Evolutionary conservation across 1,140 invertebrate genomes (phyloP).

Genomic region (Zophobas morio): DNA sequence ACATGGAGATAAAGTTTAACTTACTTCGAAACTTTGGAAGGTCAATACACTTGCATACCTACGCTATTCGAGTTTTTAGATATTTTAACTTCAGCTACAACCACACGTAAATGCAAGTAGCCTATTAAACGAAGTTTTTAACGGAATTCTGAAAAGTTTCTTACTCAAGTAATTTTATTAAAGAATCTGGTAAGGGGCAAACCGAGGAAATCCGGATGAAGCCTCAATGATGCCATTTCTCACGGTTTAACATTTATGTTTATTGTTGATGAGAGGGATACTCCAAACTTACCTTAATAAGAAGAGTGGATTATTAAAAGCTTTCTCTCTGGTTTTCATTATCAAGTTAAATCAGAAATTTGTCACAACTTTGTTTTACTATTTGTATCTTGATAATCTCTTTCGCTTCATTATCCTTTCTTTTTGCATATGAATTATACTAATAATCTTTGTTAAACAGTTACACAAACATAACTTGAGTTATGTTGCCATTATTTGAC

Average conservation of each 20-base stretch:
- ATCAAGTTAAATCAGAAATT: slow-evolving; percentile 17
- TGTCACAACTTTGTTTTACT: not conserved
- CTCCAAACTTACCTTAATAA: slow-evolving; percentile 6
- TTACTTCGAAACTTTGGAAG: slow-evolving; percentile 20
- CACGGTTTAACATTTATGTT: slow-evolving; percentile 23
- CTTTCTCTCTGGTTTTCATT: not conserved
- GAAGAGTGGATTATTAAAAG: slow-evolving; percentile 18
- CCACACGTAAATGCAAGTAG: slow-evolving; percentile 22
- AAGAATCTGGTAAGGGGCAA: slow-evolving; percentile 20
- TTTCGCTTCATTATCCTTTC: not conserved
- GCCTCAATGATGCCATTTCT: slow-evolving; percentile 10
- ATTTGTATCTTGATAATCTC: not conserved
- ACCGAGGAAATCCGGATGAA: slow-evolving; percentile 36
- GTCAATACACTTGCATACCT: slow-evolving; percentile 27
- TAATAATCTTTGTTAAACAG: not conserved
- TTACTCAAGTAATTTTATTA: slow-evolving; percentile 26
- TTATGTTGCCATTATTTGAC: too few species aligned
- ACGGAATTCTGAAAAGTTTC: slow-evolving; percentile 18
- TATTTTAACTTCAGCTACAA: slow-evolving; percentile 25
- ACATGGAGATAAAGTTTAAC: slow-evolving; percentile 22
- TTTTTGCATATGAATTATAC: not conserved
- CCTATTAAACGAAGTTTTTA: slow-evolving; percentile 40
- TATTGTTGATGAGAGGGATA: slow-evolving; percentile 16
- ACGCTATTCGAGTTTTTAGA: slow-evolving; percentile 28
- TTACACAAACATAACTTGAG: not conserved